phyloP scores from a whole-genome alignment of 2,797 vertebrate species.

The Ctenopoma kingsleyae region DNA sequence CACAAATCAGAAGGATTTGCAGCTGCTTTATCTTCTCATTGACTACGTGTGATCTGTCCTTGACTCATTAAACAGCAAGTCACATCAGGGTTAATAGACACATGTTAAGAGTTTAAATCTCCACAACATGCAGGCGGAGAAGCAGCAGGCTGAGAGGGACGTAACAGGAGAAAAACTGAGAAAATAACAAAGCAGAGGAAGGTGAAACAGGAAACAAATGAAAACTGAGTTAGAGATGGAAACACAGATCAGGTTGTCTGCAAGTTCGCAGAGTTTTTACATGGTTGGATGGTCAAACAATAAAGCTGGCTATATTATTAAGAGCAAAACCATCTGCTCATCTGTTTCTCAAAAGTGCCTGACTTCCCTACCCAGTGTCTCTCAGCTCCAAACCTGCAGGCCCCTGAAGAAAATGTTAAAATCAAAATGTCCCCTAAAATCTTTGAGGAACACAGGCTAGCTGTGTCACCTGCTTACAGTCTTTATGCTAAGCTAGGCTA shows the following conservation, averaged over 20 bases:
- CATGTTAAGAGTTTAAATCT: conserved; percentile 34
- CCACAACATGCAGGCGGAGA: conserved; percentile 52
- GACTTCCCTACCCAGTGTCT: too few species aligned
- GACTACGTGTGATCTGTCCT: conserved; percentile 22
- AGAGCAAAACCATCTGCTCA: too few species aligned
- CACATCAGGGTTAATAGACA: conserved; percentile 69
- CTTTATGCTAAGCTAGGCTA: neutral
- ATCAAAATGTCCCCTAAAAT: too few species aligned
- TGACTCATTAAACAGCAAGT: conserved; percentile 55
- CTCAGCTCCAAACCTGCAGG: too few species aligned
- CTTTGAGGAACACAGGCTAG: too few species aligned
- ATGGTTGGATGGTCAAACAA: neutral
- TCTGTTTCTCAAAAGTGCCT: neutral
- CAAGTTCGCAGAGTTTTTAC: conserved; percentile 5
- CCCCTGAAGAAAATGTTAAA: too few species aligned
- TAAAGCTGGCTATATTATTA: neutral
- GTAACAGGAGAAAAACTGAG: conserved; percentile 56
- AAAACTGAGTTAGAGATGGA: conserved; percentile 7
- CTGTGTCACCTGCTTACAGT: neutral
- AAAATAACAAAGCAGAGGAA: conserved; percentile 11
- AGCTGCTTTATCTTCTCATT: conserved; percentile 22
- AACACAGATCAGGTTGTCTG: conserved; percentile 44
- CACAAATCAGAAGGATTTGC: conserved; percentile 18
- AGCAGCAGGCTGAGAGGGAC: conserved; percentile 31
- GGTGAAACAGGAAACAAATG: conserved; percentile 1